Evolutionary conservation across 2,888 invertebrate species (phyloP), one percentile per base, ranked within the genome.

Genomic region (Tanytarsus gracilentus): DNA sequence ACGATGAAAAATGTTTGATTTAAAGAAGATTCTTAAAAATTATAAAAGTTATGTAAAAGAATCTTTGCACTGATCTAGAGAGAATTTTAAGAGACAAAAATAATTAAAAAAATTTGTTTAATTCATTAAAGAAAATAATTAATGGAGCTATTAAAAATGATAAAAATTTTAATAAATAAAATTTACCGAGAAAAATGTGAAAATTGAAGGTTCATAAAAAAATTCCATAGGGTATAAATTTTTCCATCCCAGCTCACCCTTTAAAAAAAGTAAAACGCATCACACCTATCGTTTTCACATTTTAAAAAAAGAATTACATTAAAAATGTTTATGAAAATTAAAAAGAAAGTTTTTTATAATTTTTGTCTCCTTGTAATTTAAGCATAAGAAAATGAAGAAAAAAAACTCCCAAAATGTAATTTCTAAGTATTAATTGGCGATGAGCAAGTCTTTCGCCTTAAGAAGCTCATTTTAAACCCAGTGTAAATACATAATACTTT

Each of bases 61-160:
- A 51, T 51, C 51, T 27, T 48, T 51, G 52, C 39, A 55, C 23
- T 55, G 25, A 55, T n/a, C n/a, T 33, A 33, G 55, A 39, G 40
- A 40, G 55, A 53, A 29, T 55, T 55, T 55, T 55, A 55, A 55
- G 36, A 55, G 55, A 55, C 14, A 27, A 39, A 39, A 26, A 25
- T 30, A 23, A 16, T 7, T 4, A n/a, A n/a, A 39, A 29, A 51
- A 27, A 53, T 36, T 21, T 53, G 53, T 53, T 53, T 53, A 53
- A 53, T 53, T 53, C 33, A 53, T 36, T 40, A 51, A 18, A 18
- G 21, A 30, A 51, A 51, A 11, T 4, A 4, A 25, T 26, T 39
- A 55, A 39, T 55, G n/a, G n/a, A n/a, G 55, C 55, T 55, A 55
- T 40, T 55, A 55, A 55, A 51, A 33, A 40, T 55, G 26, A 55